Conservation (phyloP, 2,113 vertebrate species). For the Mionectes macconnelli region DNA sequence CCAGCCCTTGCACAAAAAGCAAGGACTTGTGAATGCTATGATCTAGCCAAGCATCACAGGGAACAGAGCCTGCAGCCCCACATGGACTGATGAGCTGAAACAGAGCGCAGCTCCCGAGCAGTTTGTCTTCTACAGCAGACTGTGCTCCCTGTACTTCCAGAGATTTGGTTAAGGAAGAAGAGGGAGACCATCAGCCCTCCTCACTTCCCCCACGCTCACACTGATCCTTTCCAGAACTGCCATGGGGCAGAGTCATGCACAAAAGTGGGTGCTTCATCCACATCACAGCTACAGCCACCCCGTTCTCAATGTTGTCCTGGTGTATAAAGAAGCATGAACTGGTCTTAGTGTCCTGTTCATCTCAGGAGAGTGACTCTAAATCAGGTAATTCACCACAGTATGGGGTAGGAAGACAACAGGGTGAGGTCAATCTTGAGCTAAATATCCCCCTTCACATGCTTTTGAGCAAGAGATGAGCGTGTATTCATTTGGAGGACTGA, state of each 20-base stretch:
- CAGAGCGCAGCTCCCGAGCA: neutral
- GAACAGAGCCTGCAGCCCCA: neutral
- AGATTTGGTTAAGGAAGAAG: neutral
- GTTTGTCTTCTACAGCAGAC: neutral
- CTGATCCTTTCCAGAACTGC: neutral
- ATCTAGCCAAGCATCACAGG: neutral
- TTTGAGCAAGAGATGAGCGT: neutral
- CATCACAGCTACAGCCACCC: neutral
- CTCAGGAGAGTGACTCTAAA: neutral
- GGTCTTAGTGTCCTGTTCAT: neutral
- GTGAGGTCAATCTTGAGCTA: neutral
- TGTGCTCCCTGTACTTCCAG: neutral
- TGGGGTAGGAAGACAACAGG: neutral
- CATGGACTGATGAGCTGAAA: neutral
- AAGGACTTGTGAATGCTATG: neutral
- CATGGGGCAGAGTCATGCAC: neutral
- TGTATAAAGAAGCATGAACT: fast-evolving
- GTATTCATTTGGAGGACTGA: neutral
- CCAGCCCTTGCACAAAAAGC: neutral
- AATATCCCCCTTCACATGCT: neutral
- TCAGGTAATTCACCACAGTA: neutral
- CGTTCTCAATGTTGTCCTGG: fast-evolving
- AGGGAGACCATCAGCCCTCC: neutral
- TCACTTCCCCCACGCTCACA: neutral
- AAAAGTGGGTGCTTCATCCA: fast-evolving